phyloP scores from a whole-genome alignment of 2,888 invertebrate genomes.

The Xestia rhomboidea region DNA sequence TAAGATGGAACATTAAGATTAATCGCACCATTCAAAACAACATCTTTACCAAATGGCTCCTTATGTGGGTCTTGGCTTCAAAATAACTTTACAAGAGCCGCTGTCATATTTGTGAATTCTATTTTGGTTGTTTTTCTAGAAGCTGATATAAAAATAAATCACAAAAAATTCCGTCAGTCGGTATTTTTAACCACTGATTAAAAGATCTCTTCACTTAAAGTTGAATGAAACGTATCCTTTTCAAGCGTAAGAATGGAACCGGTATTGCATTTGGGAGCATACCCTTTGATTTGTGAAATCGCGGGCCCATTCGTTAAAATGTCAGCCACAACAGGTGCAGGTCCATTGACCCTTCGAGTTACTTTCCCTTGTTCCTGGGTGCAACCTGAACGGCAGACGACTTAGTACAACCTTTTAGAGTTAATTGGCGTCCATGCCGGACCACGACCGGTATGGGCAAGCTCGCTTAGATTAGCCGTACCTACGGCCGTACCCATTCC shows the following conservation, averaged over 20 bases:
- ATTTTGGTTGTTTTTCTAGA: constrained; percentile 1
- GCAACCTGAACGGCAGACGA: constrained; percentile 71
- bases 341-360: constrained; percentile 70
- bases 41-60: constrained; percentile 24
- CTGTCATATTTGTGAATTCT: not conserved
- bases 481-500: constrained; percentile 47
- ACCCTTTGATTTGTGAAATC: constrained; percentile 64
- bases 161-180: not conserved
- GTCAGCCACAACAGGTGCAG: constrained; percentile 56
- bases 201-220: constrained; percentile 12
- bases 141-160: not conserved
- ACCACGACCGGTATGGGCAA: constrained; percentile 51
- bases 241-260: constrained; percentile 37
- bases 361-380: constrained; percentile 77
- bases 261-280: constrained; percentile 34
- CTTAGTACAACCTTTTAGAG: constrained; percentile 78
- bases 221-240: constrained; percentile 36
- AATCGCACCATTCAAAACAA: constrained; percentile 26
- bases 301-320: constrained; percentile 58
- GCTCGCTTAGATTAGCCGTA: constrained; percentile 43
- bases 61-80: constrained; percentile 5
- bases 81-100: constrained; percentile 10
- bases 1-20: constrained; percentile 42
- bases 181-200: constrained; percentile 4
- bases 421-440: constrained; percentile 63